A percentile compares a stretch with the other conserved stretches of the same genome.
Conservation (phyloP, 2,888 invertebrate species). For the Megastigmus dorsalis region DNA sequence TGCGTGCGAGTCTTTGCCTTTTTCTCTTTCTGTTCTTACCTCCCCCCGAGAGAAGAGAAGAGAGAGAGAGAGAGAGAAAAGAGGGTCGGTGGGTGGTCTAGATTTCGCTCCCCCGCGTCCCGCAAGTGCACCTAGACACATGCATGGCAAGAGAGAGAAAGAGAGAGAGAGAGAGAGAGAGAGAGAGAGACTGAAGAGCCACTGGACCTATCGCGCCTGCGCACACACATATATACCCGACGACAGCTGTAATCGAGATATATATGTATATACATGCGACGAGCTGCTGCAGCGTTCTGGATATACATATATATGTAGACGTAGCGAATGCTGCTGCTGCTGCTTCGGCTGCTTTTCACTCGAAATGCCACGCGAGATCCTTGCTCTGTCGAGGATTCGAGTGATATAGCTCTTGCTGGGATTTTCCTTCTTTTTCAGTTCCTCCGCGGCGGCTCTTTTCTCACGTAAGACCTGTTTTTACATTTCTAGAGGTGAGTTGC, state of each 20-base stretch:
- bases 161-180: too few species aligned
- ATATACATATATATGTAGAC: too few species aligned
- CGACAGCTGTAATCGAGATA: neutral
- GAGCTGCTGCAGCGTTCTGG: neutral
- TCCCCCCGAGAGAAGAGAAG: neutral
- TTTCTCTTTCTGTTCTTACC: constrained; percentile 9
- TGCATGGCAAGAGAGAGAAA: too few species aligned
- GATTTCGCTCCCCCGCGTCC: constrained; percentile 61
- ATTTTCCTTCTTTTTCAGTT: too few species aligned
- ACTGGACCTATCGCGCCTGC: constrained; percentile 39
- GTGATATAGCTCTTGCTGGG: too few species aligned
- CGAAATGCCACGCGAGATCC: neutral
- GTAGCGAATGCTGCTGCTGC: neutral
- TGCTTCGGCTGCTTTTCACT: constrained; percentile 26
- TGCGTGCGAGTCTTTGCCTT: neutral
- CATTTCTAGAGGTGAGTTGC: too few species aligned
- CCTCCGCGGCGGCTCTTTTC: neutral
- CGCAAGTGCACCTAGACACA: neutral
- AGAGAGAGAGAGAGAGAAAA: constrained; percentile 56
- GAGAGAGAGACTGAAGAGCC: neutral
- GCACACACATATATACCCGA: too few species aligned
- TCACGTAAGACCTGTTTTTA: neutral
- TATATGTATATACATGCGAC: neutral
- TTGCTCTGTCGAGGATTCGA: neutral
- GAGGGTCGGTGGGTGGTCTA: constrained; percentile 72